Percentiles rank a stretch among this genome's conserved stretches.
Conservation (phyloP, 2,888 invertebrate genomes). For the Phlogophora meticulosa region DNA sequence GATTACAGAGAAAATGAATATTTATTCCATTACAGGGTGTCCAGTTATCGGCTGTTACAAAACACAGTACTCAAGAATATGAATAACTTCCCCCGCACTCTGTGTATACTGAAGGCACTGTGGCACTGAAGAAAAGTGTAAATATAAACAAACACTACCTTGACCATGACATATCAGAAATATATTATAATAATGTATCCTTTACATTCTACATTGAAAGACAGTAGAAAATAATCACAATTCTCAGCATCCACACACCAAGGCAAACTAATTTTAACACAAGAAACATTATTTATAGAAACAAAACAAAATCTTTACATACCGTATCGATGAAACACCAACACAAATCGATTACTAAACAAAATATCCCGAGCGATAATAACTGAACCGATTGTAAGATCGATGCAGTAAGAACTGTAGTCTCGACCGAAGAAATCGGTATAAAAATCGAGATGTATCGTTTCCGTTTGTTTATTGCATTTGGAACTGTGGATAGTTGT, state of each 20-base stretch:
- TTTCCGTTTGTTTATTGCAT: conserved; percentile 81
- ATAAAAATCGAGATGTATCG: conserved; percentile 82
- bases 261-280: conserved; percentile 39
- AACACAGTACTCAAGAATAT: too few relatives aligned
- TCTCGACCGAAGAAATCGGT: conserved; percentile 66
- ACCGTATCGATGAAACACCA: conserved; percentile 47
- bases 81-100: too few relatives aligned
- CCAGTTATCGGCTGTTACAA: too few relatives aligned
- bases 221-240: background rate
- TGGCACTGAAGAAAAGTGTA: background rate
- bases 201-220: conserved; percentile 10
- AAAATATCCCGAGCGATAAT: conserved; percentile 48
- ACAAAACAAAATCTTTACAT: conserved; percentile 45
- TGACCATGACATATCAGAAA: background rate
- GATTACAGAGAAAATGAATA: too few relatives aligned
- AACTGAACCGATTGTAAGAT: conserved; percentile 67
- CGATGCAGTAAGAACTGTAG: conserved; percentile 69
- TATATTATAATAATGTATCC: too few relatives aligned
- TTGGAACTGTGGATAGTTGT: conserved; percentile 77
- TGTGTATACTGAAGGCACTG: too few relatives aligned
- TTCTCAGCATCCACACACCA: conserved; percentile 12
- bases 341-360: conserved; percentile 54
- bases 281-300: conserved; percentile 33
- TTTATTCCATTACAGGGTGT: too few relatives aligned
- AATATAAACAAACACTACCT: background rate